Base-by-base conservation (phyloP, 2,888 invertebrate genomes). In the Leptopilina syphax region DNA sequence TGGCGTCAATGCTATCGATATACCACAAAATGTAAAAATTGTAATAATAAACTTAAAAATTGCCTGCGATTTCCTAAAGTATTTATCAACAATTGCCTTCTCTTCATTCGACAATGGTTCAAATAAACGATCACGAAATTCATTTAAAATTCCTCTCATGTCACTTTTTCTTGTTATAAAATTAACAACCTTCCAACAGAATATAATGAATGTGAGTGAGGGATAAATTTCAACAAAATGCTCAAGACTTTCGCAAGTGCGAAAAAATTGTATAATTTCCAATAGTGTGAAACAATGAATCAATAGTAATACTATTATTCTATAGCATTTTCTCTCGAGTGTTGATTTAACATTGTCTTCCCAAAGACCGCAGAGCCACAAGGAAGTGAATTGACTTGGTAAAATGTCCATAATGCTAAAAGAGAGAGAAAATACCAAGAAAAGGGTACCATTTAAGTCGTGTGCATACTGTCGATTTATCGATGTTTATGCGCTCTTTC, bases 171-270 rank as follows among this genome's bases (percentile, higher is more conserved):
- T 73, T 1, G 8, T 34, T 12, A 73, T 13, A n/a, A 73, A 73
- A 73, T 73, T 73, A 7, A 73, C 4, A 12, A 73, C 73, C 13
- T 73, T 73, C 54, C 73, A 57, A n/a, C 54, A 57, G 34, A 73
- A 73, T 6, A 73, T 54, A 7, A 34, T 34, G 13, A 54, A 73
- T 8, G 73, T 73, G 3, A 73, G 24, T n/a, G 73, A 73, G 54
- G 73, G 73, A 57, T 73, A 73, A 24, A 73, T 73, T 57, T 73
- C 73, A 13, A 57, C 57, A 8, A 73, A 73, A 57, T 57, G 27
- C 34, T 73, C 73, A 7, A 73, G 57, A n/a, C 57, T 73, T 24
- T 73, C 73, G n/a, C 73, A 73, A 6, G 34, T 73, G 12, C 13
- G 73, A 34, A 34, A 73, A 54, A 73, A 73, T 73, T 73, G 54